These are phyloP conservation scores for Ibidorhyncha struthersii DNA, from an alignment of 2,113 vertebrate species.

Conservation along the genomic window DNA sequence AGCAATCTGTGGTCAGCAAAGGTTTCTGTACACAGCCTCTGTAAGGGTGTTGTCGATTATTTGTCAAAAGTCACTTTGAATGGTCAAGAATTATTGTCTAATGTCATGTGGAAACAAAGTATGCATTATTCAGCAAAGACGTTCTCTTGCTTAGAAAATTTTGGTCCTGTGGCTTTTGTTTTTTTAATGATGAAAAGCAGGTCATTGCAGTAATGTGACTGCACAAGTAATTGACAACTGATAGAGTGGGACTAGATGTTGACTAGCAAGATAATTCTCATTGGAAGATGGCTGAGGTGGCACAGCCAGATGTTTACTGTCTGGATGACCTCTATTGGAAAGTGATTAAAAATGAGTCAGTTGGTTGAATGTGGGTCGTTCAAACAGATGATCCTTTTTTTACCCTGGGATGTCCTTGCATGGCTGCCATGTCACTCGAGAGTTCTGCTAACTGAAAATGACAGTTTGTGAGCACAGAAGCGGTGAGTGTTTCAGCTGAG, in stretches of 20 bases:
- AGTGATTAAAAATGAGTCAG: constrained; percentile 25
- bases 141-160: neutral
- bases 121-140: neutral
- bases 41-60: neutral
- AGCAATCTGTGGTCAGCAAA: rapidly evolving
- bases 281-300: neutral
- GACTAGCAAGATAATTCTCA: neutral
- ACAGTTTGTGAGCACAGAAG: neutral
- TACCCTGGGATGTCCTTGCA: neutral
- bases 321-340: neutral
- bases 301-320: constrained; percentile 30
- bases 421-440: neutral
- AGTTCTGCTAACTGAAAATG: neutral
- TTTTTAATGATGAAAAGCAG: neutral
- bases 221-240: neutral
- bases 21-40: rapidly evolving
- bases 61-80: neutral
- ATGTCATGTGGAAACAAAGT: rapidly evolving
- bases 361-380: neutral
- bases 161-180: neutral
- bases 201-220: neutral
- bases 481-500: neutral
- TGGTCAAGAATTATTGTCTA: neutral
- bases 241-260: neutral
- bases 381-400: neutral